Evolutionary conservation across 2,888 invertebrate genomes (phyloP).

Genomic region (Magallana nippona): DNA sequence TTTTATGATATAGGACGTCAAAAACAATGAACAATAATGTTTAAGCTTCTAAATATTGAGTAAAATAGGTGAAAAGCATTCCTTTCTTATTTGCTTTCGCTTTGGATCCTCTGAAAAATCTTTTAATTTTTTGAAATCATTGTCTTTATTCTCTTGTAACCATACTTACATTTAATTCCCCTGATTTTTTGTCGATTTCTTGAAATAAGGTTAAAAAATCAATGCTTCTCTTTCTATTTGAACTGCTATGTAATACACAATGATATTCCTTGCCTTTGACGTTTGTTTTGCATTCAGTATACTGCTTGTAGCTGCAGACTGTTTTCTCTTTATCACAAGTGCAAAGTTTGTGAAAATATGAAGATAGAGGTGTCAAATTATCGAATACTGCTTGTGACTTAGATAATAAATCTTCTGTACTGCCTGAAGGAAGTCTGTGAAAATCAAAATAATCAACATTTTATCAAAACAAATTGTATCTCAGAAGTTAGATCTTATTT

Average conservation of each 20-base stretch:
- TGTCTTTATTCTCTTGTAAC: too few species aligned
- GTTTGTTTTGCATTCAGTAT: not conserved
- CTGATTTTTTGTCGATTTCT: not conserved
- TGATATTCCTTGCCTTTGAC: not conserved
- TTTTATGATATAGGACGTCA: too few species aligned
- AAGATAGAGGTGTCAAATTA: not conserved
- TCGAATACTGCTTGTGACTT: not conserved
- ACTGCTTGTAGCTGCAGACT: not conserved
- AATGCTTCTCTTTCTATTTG: not conserved
- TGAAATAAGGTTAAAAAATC: not conserved
- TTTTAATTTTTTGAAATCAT: too few species aligned
- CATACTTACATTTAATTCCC: too few species aligned
- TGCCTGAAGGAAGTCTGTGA: not conserved
- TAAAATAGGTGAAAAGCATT: too few species aligned
- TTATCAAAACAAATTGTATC: too few species aligned
- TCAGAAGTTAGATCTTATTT: too few species aligned
- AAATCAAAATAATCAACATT: too few species aligned
- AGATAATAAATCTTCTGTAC: not conserved
- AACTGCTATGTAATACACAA: not conserved
- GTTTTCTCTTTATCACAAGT: not conserved
- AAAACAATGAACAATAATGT: too few species aligned
- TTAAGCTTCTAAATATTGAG: too few species aligned
- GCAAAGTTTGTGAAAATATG: not conserved
- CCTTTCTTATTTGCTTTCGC: too few species aligned
- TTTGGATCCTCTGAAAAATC: too few species aligned